These are phyloP conservation scores for Cryptoblepharus egeriae DNA, from an alignment of 2,797 vertebrate species.

Conservation along the genomic window DNA sequence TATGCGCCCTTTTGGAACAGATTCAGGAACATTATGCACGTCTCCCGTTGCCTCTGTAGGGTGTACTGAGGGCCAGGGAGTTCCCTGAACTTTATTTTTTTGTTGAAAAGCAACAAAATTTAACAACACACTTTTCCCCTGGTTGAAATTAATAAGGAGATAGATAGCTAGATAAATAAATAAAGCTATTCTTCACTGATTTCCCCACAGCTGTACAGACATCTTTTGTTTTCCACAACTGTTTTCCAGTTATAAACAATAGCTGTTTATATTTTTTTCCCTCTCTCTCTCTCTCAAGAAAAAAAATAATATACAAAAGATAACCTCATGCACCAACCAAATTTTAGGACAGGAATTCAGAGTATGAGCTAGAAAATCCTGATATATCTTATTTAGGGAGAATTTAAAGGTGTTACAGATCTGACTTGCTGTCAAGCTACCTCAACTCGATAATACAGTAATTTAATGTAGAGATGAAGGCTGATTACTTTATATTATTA, in stretches of 20 bases:
- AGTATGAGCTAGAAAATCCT: slow-evolving; percentile 48
- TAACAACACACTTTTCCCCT: no score
- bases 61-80: no score
- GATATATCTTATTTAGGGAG: slow-evolving; percentile 70
- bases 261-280: slow-evolving; percentile 23
- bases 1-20: no score
- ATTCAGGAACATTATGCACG: no score
- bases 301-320: no score
- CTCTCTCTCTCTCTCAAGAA: no score
- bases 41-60: no score
- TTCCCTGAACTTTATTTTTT: no score
- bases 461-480: slow-evolving; percentile 79
- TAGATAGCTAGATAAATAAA: neutral
- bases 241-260: no score
- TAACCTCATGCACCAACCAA: slow-evolving; percentile 41
- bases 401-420: slow-evolving; percentile 75
- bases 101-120: no score
- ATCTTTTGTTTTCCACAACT: slow-evolving; percentile 41
- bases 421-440: slow-evolving; percentile 71
- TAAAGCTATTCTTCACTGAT: neutral
- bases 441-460: slow-evolving; percentile 71
- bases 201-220: neutral
- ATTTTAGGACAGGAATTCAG: slow-evolving; percentile 55
- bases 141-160: neutral
- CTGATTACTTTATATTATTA: slow-evolving; percentile 80